Evolutionary conservation across 2,113 vertebrate species (phyloP).

Genomic region (Motacilla alba): DNA sequence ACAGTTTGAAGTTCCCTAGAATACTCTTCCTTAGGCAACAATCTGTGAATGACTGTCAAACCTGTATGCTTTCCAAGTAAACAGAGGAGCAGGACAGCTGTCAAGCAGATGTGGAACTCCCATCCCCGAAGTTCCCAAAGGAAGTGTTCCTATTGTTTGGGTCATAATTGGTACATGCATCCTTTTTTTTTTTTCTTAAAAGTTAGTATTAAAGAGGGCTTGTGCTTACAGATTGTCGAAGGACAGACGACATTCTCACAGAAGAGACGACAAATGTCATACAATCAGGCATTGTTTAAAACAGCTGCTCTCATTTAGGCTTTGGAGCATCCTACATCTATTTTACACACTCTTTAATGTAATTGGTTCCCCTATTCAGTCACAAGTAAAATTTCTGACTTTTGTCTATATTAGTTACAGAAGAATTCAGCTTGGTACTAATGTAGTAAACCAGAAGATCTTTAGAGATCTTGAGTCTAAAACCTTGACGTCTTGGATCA

Average conservation of each 20-base stretch:
- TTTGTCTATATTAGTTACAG: neutral
- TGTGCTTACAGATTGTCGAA: neutral
- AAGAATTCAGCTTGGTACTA: neutral
- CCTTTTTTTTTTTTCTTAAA: neutral
- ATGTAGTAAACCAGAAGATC: neutral
- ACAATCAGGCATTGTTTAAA: constrained; percentile 32
- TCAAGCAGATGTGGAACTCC: constrained; percentile 11
- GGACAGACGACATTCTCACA: neutral
- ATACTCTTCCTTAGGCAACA: neutral
- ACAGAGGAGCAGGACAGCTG: neutral
- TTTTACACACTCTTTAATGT: neutral
- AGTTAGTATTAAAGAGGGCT: neutral
- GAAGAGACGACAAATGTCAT: neutral
- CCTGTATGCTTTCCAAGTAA: neutral
- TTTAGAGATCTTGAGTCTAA: neutral
- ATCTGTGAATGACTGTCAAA: neutral
- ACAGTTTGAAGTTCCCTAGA: neutral
- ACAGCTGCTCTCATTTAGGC: constrained; percentile 5
- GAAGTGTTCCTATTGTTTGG: neutral
- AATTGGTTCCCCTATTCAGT: neutral
- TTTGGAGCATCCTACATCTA: neutral
- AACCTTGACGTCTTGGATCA: neutral
- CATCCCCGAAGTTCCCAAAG: neutral
- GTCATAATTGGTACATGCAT: neutral
- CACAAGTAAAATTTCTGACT: neutral